phyloP scores from a whole-genome alignment of 1,140 invertebrate species.

The Odontomachus brunneus region DNA sequence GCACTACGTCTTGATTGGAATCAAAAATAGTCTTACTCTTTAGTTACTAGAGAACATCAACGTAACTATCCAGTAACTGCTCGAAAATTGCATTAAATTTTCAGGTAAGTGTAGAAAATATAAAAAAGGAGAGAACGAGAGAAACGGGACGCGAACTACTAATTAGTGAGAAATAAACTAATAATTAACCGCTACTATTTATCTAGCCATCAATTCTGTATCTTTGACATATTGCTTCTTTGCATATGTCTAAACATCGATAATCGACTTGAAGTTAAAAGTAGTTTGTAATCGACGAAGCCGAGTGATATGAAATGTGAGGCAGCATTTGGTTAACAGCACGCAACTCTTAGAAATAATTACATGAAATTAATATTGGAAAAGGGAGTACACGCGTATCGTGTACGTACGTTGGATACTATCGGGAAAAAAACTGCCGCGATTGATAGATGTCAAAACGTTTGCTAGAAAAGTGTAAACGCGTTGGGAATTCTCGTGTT shows the following conservation, averaged over 20 bases:
- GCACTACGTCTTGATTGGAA: no score
- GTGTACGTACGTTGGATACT: no score
- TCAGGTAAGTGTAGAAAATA: no score
- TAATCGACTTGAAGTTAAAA: slow-evolving; percentile 32
- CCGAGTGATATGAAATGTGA: neutral
- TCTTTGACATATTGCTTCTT: neutral
- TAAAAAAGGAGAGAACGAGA: no score
- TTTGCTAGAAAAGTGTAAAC: slow-evolving; percentile 26
- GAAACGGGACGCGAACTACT: no score
- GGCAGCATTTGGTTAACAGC: slow-evolving; percentile 13
- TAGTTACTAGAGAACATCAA: no score
- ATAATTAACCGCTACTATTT: neutral
- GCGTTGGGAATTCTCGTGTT: slow-evolving; percentile 27
- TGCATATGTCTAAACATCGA: neutral
- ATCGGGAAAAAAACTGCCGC: neutral
- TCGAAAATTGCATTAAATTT: no score
- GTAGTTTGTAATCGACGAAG: neutral
- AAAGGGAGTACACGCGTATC: neutral
- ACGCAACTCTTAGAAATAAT: neutral
- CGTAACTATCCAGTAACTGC: no score
- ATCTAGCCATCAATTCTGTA: neutral
- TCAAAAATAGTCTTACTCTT: no score
- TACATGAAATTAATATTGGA: neutral
- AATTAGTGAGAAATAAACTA: neutral
- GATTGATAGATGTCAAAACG: slow-evolving; percentile 12